A percentile compares a stretch with the other conserved stretches of the same genome.
Evolutionary conservation across 2,888 invertebrate species (phyloP).

Genomic region (Andrena chrysosceles): DNA sequence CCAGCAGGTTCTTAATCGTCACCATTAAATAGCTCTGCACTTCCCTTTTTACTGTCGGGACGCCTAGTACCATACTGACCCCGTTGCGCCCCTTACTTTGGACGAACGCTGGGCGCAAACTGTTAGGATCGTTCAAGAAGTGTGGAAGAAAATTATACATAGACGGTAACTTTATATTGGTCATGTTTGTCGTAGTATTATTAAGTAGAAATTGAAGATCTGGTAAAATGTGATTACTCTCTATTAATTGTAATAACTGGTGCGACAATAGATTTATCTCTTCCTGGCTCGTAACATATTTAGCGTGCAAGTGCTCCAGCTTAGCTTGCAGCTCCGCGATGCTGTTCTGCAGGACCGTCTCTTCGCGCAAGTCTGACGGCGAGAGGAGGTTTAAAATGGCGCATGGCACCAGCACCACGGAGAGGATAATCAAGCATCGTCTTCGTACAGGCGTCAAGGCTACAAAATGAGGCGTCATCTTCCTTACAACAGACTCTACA

Average conservation of each 20-base stretch:
- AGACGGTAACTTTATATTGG: constrained; percentile 90
- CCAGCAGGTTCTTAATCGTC: constrained; percentile 93
- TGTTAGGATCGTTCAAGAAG: constrained; percentile 91
- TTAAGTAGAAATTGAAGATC: constrained; percentile 83
- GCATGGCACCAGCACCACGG: constrained; percentile 79
- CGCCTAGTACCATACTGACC: constrained; percentile 93
- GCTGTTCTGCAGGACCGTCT: constrained; percentile 82
- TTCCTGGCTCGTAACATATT: constrained; percentile 91
- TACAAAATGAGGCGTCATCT: constrained; percentile 79
- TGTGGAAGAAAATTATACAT: constrained; percentile 95
- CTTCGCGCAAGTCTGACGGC: constrained; percentile 79
- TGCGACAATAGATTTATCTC: constrained; percentile 90
- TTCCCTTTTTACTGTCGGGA: constrained; percentile 96
- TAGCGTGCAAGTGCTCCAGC: constrained; percentile 91
- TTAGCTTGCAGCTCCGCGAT: constrained; percentile 92
- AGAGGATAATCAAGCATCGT: constrained; percentile 78
- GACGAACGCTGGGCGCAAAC: constrained; percentile 92
- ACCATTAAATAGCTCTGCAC: constrained; percentile 94
- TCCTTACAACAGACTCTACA: constrained; percentile 63
- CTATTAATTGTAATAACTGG: constrained; percentile 86
- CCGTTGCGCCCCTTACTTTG: constrained; percentile 91
- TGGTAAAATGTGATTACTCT: constrained; percentile 79
- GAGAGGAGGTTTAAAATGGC: constrained; percentile 79
- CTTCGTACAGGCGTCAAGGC: constrained; percentile 77
- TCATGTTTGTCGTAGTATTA: constrained; percentile 83